phyloP scores from a whole-genome alignment of 2,113 vertebrate genomes.

The Myotis lucifugus region DNA sequence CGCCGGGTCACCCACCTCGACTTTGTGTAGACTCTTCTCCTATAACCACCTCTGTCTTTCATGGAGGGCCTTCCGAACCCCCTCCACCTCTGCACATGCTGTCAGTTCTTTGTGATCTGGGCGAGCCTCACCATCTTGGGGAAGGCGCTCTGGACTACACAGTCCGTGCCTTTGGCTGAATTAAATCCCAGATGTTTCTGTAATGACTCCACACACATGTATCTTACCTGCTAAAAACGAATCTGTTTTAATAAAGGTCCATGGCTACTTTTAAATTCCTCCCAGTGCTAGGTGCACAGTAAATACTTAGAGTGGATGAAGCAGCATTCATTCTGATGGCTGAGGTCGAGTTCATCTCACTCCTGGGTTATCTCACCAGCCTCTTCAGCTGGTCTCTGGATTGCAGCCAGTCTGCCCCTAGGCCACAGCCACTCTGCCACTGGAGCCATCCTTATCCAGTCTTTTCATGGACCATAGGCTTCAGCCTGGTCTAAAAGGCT shows the following conservation, averaged over 20 bases:
- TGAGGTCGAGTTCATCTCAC: background rate
- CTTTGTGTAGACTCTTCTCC: background rate
- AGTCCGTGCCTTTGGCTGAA: background rate
- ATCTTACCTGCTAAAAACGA: constrained; percentile 2
- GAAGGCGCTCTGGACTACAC: background rate
- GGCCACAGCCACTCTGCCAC: background rate
- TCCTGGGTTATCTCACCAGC: background rate
- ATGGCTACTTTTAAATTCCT: background rate
- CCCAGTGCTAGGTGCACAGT: background rate
- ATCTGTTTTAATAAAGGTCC: background rate
- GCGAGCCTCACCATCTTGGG: no score
- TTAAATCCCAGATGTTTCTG: background rate
- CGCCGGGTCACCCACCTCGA: background rate
- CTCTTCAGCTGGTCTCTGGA: background rate
- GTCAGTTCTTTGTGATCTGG: rapidly evolving
- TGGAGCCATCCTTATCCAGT: background rate
- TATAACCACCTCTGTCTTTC: background rate
- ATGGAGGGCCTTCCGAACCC: background rate
- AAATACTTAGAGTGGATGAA: background rate
- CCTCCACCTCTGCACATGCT: background rate
- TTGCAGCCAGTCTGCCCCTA: background rate
- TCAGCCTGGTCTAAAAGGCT: background rate
- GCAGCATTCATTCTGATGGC: background rate
- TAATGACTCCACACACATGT: background rate
- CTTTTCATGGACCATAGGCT: background rate